Conservation (phyloP, 30 jellyfish, hydroid and myxozoan species). For the Cassiopea andromeda region DNA sequence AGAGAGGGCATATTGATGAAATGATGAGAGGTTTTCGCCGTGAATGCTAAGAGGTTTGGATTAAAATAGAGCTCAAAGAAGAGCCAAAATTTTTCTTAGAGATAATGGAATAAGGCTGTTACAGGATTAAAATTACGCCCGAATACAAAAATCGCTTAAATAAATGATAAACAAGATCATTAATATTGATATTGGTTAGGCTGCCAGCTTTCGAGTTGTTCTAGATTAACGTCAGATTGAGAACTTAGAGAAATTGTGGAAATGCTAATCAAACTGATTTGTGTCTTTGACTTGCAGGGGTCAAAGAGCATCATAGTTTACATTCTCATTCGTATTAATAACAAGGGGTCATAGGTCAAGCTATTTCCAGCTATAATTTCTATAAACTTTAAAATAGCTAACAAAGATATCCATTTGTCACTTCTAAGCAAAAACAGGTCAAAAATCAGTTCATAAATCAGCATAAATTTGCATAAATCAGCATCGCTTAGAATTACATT, state of each 20-base stretch:
- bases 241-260: background rate
- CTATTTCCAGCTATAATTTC: too few relatives aligned
- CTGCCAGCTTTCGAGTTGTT: background rate
- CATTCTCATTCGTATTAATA: too few relatives aligned
- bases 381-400: too few relatives aligned
- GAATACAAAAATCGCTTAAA: background rate
- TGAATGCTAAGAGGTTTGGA: background rate
- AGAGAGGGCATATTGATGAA: background rate
- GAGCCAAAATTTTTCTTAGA: background rate
- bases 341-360: too few relatives aligned
- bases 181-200: background rate
- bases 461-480: too few relatives aligned
- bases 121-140: background rate
- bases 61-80: background rate
- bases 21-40: background rate
- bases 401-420: too few relatives aligned
- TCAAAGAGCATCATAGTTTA: background rate
- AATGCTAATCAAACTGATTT: background rate
- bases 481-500: too few relatives aligned
- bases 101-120: conserved; percentile 4
- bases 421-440: too few relatives aligned
- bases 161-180: background rate
- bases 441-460: too few relatives aligned
- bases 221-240: background rate
- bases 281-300: background rate